Conservation (phyloP, 2,113 vertebrate species). For the Phyllostomus hastatus region DNA sequence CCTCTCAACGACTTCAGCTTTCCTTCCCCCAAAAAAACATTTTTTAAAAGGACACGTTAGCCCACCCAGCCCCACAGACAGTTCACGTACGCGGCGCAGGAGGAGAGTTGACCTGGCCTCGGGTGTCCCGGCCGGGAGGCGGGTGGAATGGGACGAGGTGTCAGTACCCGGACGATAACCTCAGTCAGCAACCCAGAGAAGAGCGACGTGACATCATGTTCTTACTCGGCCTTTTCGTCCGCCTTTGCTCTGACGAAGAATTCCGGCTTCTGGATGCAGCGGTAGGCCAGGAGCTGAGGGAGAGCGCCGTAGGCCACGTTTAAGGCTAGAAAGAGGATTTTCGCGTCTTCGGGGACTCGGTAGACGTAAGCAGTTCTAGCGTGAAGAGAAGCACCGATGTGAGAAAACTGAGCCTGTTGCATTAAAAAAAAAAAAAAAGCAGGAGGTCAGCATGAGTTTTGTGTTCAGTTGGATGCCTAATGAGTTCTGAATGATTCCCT, state of each 20-base stretch:
- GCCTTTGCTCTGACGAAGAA: constrained; percentile 87
- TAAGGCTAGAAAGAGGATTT: constrained; percentile 86
- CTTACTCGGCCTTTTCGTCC: constrained; percentile 81
- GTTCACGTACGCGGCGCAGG: not conserved
- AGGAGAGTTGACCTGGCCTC: not conserved
- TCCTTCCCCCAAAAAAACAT: not conserved
- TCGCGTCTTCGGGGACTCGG: constrained; percentile 90
- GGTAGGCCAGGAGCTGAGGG: constrained; percentile 93
- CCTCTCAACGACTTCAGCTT: constrained; percentile 41
- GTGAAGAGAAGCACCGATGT: constrained; percentile 95
- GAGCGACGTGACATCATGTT: not conserved
- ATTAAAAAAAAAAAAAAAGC: constrained; percentile 21
- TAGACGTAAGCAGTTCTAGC: constrained; percentile 94
- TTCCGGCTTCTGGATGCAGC: constrained; percentile 88
- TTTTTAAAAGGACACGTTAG: not conserved
- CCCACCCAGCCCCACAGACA: not conserved
- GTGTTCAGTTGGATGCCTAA: constrained; percentile 30
- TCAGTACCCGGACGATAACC: constrained; percentile 12
- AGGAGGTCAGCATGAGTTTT: constrained; percentile 20
- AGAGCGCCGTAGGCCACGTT: constrained; percentile 89
- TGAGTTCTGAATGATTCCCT: not conserved
- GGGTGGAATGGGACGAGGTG: not conserved
- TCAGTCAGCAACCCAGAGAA: not conserved
- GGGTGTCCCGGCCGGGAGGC: not conserved
- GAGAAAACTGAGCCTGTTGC: constrained; percentile 92